Evolutionary conservation across 2,113 vertebrate species (phyloP), one percentile per base, ranked within the genome.

Genomic region (Silurus glanis): DNA sequence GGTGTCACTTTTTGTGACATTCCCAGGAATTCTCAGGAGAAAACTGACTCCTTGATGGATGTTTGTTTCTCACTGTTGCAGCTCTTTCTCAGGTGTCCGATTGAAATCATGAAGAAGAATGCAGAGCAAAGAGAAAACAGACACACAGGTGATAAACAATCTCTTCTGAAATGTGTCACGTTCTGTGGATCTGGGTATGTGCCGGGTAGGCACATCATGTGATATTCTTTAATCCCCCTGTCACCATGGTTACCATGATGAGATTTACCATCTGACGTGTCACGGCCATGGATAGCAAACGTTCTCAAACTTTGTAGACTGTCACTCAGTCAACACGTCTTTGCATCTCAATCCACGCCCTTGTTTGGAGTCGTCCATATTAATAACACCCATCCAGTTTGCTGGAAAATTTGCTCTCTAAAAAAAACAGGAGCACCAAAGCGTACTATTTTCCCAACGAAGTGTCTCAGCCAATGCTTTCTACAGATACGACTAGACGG

Each of bases 1-100:
- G 82, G 82, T 83, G 28, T n/a, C 21, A 83, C 8, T 69, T 67
- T 49, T 55, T 67, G 25, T 69, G 16, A 49, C 17, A 74, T 71
- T 69, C n/a, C 64, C 6, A 17, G n/a, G 37, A 71, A 47, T 71
- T 71, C 71, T 72, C 45, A 47, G 45, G 37, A 75, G 72, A 49
- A 51, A 53, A 3, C 72, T 76, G 71, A 21, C 21, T 10, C 69
- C 45, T 5, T 49, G 47, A 51, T 53, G 51, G 37, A 72, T 6
- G 37, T 9, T 45, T 45, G 6, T 45, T 14, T 37, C 28, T 71
- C 28, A 7, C 13, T 17, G 6, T 45, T 19, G 37, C n/a, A 13
- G 28, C 66, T 37, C 28, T 71, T 67, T 28, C 66, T 6, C n/a
- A 67, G 5, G 28, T 13, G 28, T 72, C 37, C 14, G 37, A 72